phyloP scores from a whole-genome alignment of 1,140 invertebrate species.

The Trypoxylus dichotomus region DNA sequence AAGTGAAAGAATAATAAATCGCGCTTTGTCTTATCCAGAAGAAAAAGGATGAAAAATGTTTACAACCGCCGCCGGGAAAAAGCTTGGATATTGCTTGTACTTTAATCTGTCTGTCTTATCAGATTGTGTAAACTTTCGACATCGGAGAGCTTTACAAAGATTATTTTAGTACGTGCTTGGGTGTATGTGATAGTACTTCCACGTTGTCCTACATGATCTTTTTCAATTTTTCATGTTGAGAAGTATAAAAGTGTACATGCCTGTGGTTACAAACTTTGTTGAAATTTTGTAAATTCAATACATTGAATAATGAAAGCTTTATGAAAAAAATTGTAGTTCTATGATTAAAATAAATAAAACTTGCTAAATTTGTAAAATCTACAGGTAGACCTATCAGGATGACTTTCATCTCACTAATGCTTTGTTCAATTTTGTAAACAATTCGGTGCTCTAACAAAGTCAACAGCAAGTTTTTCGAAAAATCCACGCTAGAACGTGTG shows the following conservation, averaged over 20 bases:
- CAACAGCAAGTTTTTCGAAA: too few species aligned
- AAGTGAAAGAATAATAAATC: constrained; percentile 16
- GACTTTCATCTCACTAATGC: too few species aligned
- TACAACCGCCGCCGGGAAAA: background rate
- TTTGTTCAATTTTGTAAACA: too few species aligned
- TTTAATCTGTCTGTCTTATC: constrained; percentile 13
- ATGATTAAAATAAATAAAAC: too few species aligned
- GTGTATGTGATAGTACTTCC: background rate
- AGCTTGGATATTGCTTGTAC: background rate
- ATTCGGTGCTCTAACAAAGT: too few species aligned
- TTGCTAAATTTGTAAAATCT: too few species aligned
- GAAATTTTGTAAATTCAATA: too few species aligned
- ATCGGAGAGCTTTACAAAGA: background rate
- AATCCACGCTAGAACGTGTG: too few species aligned
- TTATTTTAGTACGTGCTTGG: background rate
- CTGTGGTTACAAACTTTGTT: background rate
- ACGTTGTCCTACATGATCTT: background rate
- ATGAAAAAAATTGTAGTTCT: too few species aligned
- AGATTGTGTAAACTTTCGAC: background rate
- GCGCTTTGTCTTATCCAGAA: background rate
- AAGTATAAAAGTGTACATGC: background rate
- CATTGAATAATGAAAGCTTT: too few species aligned
- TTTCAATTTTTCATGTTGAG: background rate
- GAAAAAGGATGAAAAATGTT: constrained; percentile 1
- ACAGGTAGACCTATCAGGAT: too few species aligned